A percentile compares a stretch with the other conserved stretches of the same genome.
Evolutionary conservation across 1,140 invertebrate genomes (phyloP).

Genomic region (Choristoneura fumiferana): DNA sequence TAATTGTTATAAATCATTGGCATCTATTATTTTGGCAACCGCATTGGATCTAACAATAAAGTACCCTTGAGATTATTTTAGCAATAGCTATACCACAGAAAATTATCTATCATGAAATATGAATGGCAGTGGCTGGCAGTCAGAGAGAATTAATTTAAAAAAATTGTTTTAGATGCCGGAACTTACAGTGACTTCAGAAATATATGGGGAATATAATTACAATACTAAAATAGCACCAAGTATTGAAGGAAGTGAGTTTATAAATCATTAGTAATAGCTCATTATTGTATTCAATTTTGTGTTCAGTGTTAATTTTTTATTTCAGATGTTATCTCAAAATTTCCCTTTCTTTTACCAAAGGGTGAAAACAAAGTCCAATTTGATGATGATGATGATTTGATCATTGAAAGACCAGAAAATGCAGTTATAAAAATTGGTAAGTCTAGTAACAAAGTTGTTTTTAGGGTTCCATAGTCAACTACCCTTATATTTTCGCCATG

Average conservation of each 20-base stretch:
- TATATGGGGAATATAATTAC: conserved; percentile 74
- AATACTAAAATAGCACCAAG: conserved; percentile 56
- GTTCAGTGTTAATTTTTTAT: conserved; percentile 24
- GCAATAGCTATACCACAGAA: background rate
- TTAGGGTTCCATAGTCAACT: no score
- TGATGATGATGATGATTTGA: conserved; percentile 70
- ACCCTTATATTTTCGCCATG: no score
- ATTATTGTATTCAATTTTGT: conserved; percentile 16
- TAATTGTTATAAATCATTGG: background rate
- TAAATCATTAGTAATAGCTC: conserved; percentile 6
- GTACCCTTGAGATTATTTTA: conserved; percentile 15
- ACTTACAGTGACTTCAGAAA: conserved; percentile 71
- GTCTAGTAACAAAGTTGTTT: conserved; percentile 5
- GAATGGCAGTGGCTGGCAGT: conserved; percentile 4
- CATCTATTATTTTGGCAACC: conserved; percentile 4
- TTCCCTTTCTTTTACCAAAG: conserved; percentile 64
- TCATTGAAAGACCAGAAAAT: conserved; percentile 61
- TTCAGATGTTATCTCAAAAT: conserved; percentile 75
- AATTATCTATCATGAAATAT: conserved; percentile 1
- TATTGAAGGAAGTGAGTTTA: conserved; percentile 63
- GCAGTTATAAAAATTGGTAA: conserved; percentile 70
- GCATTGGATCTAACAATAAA: conserved; percentile 10
- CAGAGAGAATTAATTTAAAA: conserved; percentile 12
- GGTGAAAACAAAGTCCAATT: conserved; percentile 33
- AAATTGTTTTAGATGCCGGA: conserved; percentile 67